Percentiles rank a stretch among this genome's conserved stretches.
These are phyloP conservation scores for Strigamia crassipes DNA, from an alignment of 2,888 invertebrate genomes.

Conservation along the genomic window DNA sequence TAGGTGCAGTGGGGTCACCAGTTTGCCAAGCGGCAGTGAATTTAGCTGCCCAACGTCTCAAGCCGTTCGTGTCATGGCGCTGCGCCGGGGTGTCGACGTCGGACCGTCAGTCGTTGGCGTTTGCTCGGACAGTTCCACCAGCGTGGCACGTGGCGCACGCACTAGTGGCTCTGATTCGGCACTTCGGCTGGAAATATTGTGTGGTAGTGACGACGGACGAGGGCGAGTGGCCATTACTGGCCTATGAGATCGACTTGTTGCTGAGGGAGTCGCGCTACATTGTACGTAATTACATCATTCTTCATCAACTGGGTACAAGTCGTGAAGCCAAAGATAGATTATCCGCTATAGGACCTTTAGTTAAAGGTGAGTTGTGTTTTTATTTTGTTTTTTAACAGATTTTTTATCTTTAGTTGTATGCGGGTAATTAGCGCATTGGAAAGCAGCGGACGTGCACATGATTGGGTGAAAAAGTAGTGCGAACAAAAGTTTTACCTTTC, in stretches of 20 bases:
- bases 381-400: neutral
- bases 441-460: neutral
- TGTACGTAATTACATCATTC: conserved; percentile 49
- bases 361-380: conserved; percentile 49
- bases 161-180: conserved; percentile 49
- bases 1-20: conserved; percentile 47
- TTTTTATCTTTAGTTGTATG: no score
- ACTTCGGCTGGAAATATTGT: conserved; percentile 50
- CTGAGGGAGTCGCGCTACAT: conserved; percentile 49
- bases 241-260: conserved; percentile 49
- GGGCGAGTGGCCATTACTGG: conserved; percentile 48
- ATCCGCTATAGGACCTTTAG: conserved; percentile 48
- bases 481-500: no score
- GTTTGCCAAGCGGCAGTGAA: conserved; percentile 49
- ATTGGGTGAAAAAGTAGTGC: neutral
- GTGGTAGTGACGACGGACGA: conserved; percentile 49
- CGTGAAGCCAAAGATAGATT: conserved; percentile 48
- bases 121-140: conserved; percentile 49
- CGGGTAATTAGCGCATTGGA: no score
- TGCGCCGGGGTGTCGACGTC: conserved; percentile 47
- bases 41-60: conserved; percentile 46
- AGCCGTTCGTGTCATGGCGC: conserved; percentile 49
- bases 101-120: conserved; percentile 43
- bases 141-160: conserved; percentile 48
- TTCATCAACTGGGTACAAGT: conserved; percentile 47